Evolutionary conservation across 2,888 invertebrate species (phyloP).

Genomic region (Cinara cedri): DNA sequence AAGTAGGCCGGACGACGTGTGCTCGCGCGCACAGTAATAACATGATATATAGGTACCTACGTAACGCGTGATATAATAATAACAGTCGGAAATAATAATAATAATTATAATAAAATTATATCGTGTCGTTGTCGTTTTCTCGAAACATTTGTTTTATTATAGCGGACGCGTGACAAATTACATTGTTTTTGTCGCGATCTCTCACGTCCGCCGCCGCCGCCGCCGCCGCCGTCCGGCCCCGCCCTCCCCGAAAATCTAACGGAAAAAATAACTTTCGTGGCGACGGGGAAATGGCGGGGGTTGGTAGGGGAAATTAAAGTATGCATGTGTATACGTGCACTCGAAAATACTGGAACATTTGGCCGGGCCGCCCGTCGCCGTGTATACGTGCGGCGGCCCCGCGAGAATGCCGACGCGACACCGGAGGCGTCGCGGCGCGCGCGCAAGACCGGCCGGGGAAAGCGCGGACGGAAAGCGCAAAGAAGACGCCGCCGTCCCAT

Average conservation of each 20-base stretch:
- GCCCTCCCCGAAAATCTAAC: conserved; percentile 29
- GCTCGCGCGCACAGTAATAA: no score
- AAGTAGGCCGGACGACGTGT: conserved; percentile 1
- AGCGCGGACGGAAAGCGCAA: not conserved
- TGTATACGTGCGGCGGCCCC: no score
- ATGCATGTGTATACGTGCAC: no score
- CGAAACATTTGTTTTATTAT: conserved; percentile 46
- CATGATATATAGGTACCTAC: no score
- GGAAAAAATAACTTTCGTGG: conserved; percentile 46
- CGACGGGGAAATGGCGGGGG: no score
- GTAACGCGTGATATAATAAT: conserved; percentile 10
- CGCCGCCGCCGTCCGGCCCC: not conserved
- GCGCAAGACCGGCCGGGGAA: not conserved
- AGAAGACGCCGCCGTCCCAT: conserved; percentile 4
- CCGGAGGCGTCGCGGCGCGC: not conserved
- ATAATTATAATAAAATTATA: conserved; percentile 42
- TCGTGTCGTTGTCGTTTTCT: conserved; percentile 8
- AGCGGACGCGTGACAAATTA: conserved; percentile 52
- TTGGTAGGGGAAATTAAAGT: conserved; percentile 10
- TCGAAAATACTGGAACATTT: conserved; percentile 25
- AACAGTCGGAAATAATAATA: no score
- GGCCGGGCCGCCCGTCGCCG: conserved; percentile 21
- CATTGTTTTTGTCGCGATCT: conserved; percentile 53
- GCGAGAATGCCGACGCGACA: conserved; percentile 23
- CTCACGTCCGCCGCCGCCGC: no score